Base-by-base conservation (phyloP, 1,140 invertebrate genomes). In the Brachionus koreanus region DNA sequence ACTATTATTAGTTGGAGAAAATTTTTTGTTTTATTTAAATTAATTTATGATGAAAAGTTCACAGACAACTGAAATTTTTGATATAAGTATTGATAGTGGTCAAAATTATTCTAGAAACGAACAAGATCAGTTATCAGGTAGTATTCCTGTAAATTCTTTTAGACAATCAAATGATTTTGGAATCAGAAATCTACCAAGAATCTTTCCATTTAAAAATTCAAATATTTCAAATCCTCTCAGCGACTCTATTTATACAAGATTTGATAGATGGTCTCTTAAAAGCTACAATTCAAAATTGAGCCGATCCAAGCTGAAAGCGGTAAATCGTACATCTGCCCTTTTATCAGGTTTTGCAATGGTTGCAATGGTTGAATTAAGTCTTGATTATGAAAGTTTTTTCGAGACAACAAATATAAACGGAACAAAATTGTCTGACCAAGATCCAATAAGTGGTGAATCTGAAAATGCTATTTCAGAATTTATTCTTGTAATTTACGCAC, bases 311-410 rank as follows among this genome's bases (percentile, higher is more conserved):
- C 33, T 84, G 9, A 83, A 84, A 63, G 69, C 83, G 10, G 83
- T 83, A 9, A 83, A 35, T 46, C 49, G 74, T 10, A 83, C 83
- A 25, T 83, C 83, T 25, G 83, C 83, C 12, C 65, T 84, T 0
- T 57, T 84, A 19, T 69, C 83, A n/a, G 83, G 83, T 0, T 84
- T 84, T 83, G 83, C 83, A n/a, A 84, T 84, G 83, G 83, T 84
- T 7, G 69, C 65, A 19, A 83, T 79, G 82, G 81, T 83, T 74
- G 74, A 72, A 76, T 52, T 76, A 39, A 9, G n/a, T 4, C 7
- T 83, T 13, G 67, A 67, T 37, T 63, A 74, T 23, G 52, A 49
- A 69, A 13, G 67, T 6, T 65, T 35, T 75, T 82, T 61, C 25
- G 76, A 79, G 57, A 25, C 75, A 16, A n/a, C n/a, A 9, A 61